Percentiles rank a stretch among this genome's conserved stretches.
Evolutionary conservation across 2,113 vertebrate genomes (phyloP).

Genomic region (Varanus salvator): DNA sequence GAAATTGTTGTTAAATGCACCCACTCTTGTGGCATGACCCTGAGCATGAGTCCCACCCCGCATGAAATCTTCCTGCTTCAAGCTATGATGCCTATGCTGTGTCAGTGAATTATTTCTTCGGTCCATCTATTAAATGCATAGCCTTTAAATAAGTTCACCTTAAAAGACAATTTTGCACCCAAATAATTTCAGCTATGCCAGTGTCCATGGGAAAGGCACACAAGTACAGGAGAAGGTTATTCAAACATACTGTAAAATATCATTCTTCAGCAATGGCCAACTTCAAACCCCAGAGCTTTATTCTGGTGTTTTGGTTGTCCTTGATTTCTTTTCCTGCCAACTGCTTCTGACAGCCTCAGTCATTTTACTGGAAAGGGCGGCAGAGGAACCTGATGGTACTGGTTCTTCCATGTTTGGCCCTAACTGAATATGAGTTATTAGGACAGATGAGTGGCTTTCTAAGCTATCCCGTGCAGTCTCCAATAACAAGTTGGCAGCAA

Average conservation of each 20-base stretch:
- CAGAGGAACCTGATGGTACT: not conserved
- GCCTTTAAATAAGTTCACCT: conserved; percentile 44
- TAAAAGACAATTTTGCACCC: conserved; percentile 34
- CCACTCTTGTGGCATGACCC: not conserved
- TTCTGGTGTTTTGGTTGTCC: not conserved
- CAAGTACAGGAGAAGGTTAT: conserved; percentile 29
- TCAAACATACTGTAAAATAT: not conserved
- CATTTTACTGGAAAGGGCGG: not conserved
- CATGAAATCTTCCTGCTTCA: conserved; percentile 33
- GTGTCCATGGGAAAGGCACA: not conserved
- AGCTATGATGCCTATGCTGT: conserved; percentile 40
- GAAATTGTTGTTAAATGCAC: conserved; percentile 28
- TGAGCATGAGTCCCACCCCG: too few relatives aligned
- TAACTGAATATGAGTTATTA: not conserved
- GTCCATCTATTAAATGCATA: conserved; percentile 45
- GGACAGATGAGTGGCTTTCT: not conserved
- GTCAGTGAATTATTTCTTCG: conserved; percentile 57
- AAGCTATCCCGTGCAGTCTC: not conserved
- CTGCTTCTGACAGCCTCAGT: conserved; percentile 26
- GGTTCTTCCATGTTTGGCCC: not conserved
- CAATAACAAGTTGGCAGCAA: not conserved
- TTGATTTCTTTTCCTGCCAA: not conserved
- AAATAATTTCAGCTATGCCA: conserved; percentile 18
- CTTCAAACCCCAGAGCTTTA: not conserved
- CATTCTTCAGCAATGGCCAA: not conserved